Evolutionary conservation across 2,113 vertebrate genomes (phyloP).

Genomic region (Sylvietta virens): DNA sequence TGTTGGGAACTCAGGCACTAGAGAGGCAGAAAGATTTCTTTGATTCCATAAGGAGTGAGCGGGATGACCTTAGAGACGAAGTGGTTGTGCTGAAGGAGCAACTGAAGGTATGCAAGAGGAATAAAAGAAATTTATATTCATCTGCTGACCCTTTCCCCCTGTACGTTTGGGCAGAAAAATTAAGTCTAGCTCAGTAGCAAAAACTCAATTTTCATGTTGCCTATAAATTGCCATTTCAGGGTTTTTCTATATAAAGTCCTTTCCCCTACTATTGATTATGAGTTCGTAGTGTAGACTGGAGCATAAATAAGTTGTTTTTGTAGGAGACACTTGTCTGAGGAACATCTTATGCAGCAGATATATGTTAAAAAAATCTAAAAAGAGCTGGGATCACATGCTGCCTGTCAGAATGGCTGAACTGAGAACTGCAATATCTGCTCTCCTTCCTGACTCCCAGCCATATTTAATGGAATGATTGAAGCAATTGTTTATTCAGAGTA

Average conservation of each 20-base stretch:
- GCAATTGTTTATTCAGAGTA: not conserved
- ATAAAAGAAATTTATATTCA: not conserved
- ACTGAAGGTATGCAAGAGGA: slow-evolving; percentile 85
- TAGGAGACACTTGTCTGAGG: not conserved
- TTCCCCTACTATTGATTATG: not conserved
- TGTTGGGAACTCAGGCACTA: slow-evolving; percentile 82
- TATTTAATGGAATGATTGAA: not conserved
- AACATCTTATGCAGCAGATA: not conserved
- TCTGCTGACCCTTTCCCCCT: not conserved
- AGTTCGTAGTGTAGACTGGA: not conserved
- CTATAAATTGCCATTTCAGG: not conserved
- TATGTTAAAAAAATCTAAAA: not conserved
- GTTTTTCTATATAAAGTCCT: not conserved
- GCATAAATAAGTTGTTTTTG: not conserved
- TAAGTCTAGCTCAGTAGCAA: not conserved
- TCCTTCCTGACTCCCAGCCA: not conserved
- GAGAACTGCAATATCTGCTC: not conserved
- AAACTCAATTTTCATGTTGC: not conserved
- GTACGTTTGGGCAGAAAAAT: not conserved
- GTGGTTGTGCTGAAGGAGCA: slow-evolving; percentile 86
- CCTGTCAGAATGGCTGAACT: not conserved
- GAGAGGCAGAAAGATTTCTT: slow-evolving; percentile 98
- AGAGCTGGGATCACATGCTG: not conserved
- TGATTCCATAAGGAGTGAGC: slow-evolving; percentile 90
- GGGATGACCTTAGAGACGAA: slow-evolving; percentile 95